These are phyloP conservation scores for Xiphydria camelus DNA, from an alignment of 2,888 invertebrate species.

Conservation along the genomic window DNA sequence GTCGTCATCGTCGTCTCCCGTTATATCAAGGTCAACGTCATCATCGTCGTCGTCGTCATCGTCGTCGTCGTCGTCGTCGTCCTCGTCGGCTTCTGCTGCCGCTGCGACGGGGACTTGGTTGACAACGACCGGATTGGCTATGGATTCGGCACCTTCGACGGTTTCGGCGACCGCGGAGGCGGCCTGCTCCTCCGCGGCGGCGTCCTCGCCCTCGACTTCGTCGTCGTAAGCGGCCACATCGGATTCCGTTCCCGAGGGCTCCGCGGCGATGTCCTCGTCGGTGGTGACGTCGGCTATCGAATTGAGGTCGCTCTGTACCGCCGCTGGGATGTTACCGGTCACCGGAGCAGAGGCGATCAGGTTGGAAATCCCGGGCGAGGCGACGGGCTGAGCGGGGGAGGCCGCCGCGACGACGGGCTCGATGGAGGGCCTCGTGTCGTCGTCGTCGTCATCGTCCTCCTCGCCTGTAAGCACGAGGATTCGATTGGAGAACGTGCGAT, in stretches of 20 bases:
- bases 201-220: slow-evolving; percentile 55
- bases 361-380: slow-evolving; percentile 41
- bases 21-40: slow-evolving; percentile 66
- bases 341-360: slow-evolving; percentile 44
- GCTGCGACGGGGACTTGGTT: slow-evolving; percentile 32
- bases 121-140: slow-evolving; percentile 33
- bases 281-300: slow-evolving; percentile 49
- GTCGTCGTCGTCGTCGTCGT: slow-evolving; percentile 56
- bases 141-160: slow-evolving; percentile 53
- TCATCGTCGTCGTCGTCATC: slow-evolving; percentile 59
- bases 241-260: slow-evolving; percentile 29
- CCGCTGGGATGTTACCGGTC: slow-evolving; percentile 39
- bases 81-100: slow-evolving; percentile 51
- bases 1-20: slow-evolving; percentile 67
- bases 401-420: slow-evolving; percentile 36
- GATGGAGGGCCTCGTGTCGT: slow-evolving; percentile 57
- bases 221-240: slow-evolving; percentile 50
- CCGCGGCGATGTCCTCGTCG: slow-evolving; percentile 49
- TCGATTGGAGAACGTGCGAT: not conserved
- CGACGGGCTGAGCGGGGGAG: slow-evolving; percentile 60
- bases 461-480: slow-evolving; percentile 41
- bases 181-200: slow-evolving; percentile 54
- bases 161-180: slow-evolving; percentile 52
- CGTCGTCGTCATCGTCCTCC: slow-evolving; percentile 66
- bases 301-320: slow-evolving; percentile 46